Conservation (phyloP, 2,113 vertebrate species). For the Neomonachus schauinslandi region DNA sequence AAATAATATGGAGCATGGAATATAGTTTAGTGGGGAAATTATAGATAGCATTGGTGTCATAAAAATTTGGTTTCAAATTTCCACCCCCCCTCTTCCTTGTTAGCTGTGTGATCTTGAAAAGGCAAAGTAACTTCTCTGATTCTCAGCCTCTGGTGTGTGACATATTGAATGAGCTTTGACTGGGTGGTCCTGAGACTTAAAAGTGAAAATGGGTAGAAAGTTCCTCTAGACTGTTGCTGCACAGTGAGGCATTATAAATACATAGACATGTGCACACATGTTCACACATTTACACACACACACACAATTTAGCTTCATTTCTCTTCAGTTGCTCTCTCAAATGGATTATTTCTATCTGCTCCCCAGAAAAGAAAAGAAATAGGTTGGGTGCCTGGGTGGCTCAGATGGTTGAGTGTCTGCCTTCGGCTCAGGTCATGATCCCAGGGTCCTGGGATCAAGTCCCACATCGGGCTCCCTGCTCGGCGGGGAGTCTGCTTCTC, state of each 20-base stretch:
- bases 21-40: background rate
- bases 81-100: background rate
- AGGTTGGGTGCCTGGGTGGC: no score
- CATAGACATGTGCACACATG: rapidly evolving
- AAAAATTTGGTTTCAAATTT: background rate
- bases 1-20: background rate
- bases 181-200: background rate
- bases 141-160: background rate
- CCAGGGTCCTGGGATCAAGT: no score
- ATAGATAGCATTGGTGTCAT: rapidly evolving
- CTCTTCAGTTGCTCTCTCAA: background rate
- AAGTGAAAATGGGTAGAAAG: background rate
- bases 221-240: background rate
- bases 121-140: background rate
- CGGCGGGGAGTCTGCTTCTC: no score
- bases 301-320: background rate
- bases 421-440: no score
- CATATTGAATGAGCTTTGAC: background rate
- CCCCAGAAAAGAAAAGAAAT: background rate
- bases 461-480: no score
- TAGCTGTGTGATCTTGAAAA: background rate
- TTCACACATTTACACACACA: background rate
- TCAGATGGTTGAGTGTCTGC: no score
- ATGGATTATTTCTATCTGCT: background rate
- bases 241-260: background rate